Conservation (phyloP, 2,888 invertebrate species). For the Dinocampus coccinellae region DNA sequence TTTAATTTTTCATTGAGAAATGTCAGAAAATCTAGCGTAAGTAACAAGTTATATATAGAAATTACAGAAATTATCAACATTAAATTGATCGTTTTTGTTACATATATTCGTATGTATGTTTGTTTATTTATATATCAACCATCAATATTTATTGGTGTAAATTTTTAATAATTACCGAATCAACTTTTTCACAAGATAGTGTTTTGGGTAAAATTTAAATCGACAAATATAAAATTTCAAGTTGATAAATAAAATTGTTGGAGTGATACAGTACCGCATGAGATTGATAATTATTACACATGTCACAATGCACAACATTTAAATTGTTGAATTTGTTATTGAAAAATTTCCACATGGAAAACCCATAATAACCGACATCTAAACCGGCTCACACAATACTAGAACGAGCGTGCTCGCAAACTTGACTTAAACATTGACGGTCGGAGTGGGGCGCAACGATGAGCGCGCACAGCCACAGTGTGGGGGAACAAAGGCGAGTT, state of each 20-base stretch:
- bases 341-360: neutral
- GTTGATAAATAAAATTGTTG: neutral
- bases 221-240: neutral
- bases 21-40: neutral
- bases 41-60: conserved; percentile 4
- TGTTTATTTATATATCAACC: conserved; percentile 20
- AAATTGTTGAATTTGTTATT: neutral
- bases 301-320: conserved; percentile 22
- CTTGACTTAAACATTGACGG: neutral
- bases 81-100: neutral
- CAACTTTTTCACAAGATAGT: conserved; percentile 17
- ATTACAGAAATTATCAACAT: neutral
- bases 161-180: conserved; percentile 32
- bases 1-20: neutral
- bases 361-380: conserved; percentile 32
- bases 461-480: conserved; percentile 14
- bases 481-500: conserved; percentile 28
- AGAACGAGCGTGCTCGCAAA: conserved; percentile 43
- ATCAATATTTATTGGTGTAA: conserved; percentile 28
- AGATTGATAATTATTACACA: conserved; percentile 10
- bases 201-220: neutral
- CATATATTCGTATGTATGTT: neutral
- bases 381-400: conserved; percentile 49
- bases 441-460: conserved; percentile 17
- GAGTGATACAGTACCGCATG: neutral